These are phyloP conservation scores for Plutella xylostella DNA, from an alignment of 2,888 invertebrate species.

Conservation along the genomic window DNA sequence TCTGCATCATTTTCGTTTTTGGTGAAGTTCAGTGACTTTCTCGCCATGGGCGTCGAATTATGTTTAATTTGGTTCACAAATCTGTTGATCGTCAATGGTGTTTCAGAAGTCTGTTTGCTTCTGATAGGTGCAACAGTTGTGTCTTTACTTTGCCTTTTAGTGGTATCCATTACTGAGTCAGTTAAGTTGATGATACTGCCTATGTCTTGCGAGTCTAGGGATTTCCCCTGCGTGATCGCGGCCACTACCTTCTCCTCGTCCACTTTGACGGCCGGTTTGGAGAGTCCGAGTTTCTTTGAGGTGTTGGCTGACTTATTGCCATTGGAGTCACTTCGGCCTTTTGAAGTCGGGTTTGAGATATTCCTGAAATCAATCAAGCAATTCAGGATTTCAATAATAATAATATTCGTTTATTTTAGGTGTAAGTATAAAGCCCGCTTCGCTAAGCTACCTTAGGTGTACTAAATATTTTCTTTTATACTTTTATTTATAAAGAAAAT, in stretches of 20 bases:
- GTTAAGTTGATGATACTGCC: conserved; percentile 35
- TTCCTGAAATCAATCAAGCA: neutral
- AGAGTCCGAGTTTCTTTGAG: neutral
- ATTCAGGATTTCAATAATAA: too few relatives aligned
- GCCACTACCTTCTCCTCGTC: neutral
- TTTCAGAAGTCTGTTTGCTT: conserved; percentile 25
- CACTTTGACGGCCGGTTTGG: neutral
- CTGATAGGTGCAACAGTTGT: neutral
- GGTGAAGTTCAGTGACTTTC: conserved; percentile 47
- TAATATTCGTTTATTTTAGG: too few relatives aligned
- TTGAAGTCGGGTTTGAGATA: neutral
- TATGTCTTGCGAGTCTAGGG: conserved; percentile 1
- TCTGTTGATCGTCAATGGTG: conserved; percentile 45
- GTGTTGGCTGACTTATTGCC: neutral
- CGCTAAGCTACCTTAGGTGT: too few relatives aligned
- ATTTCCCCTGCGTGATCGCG: neutral
- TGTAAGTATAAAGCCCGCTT: too few relatives aligned
- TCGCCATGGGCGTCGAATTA: conserved; percentile 53
- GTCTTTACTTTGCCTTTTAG: conserved; percentile 24
- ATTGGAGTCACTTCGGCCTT: neutral
- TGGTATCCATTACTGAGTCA: conserved; percentile 29
- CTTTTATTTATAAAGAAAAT: too few relatives aligned
- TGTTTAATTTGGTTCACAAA: conserved; percentile 47
- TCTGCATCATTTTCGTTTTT: conserved; percentile 25
- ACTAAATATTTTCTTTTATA: too few relatives aligned